phyloP scores from a whole-genome alignment of 2,113 vertebrate genomes.

The Phrynosoma platyrhinos region DNA sequence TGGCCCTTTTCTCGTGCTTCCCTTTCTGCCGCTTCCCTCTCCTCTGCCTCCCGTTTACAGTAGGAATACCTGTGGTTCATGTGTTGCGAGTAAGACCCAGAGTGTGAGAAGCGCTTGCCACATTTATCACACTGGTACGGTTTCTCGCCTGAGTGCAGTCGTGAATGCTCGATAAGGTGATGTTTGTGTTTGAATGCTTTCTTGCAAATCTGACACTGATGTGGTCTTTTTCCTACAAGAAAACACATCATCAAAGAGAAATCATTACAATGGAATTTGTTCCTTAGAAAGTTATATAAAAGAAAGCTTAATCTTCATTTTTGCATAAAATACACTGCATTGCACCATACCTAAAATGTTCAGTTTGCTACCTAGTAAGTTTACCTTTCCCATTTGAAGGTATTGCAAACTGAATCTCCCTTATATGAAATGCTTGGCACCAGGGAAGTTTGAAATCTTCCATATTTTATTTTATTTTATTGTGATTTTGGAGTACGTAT shows the following conservation, averaged over 20 bases:
- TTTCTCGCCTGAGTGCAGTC: slow-evolving; percentile 98
- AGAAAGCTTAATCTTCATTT: neutral
- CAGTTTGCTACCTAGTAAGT: no score
- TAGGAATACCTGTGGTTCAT: slow-evolving; percentile 99
- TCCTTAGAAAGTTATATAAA: neutral
- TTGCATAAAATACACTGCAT: neutral
- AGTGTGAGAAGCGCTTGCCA: slow-evolving; percentile 98
- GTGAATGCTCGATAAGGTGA: slow-evolving; percentile 98
- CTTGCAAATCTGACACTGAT: slow-evolving; percentile 99
- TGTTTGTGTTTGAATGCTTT: slow-evolving; percentile 99
- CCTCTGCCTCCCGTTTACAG: slow-evolving; percentile 99
- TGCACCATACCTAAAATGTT: no score
- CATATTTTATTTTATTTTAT: no score
- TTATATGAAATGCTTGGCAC: no score
- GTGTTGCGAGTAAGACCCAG: slow-evolving; percentile 99
- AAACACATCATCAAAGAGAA: slow-evolving; percentile 71
- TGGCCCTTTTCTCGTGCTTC: slow-evolving; percentile 96
- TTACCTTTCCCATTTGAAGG: no score
- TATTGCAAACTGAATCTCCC: no score
- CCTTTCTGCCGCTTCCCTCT: slow-evolving; percentile 95
- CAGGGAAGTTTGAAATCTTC: no score
- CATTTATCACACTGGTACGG: slow-evolving; percentile 99
- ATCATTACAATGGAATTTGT: slow-evolving; percentile 51
- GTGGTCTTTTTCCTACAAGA: slow-evolving; percentile 94
- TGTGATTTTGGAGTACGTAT: no score